Evolutionary conservation across 2,797 vertebrate species (phyloP).

Genomic region (Selene dorsalis): DNA sequence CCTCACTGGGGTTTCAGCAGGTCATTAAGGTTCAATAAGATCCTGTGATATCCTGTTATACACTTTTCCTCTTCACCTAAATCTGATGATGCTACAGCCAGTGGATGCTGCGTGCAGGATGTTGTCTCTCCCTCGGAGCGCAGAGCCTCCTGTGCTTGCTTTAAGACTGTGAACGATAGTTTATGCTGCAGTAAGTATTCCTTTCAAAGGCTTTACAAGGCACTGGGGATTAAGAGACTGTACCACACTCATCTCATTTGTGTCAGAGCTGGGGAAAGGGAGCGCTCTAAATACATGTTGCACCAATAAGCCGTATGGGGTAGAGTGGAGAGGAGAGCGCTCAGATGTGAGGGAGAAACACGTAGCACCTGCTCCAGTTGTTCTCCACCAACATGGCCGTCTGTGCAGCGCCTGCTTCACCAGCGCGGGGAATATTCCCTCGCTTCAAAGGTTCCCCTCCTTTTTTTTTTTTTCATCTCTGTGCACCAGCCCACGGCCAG

Average conservation of each 20-base stretch:
- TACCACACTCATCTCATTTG: conserved; percentile 79
- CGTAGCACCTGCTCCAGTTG: conserved; percentile 75
- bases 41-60: conserved; percentile 53
- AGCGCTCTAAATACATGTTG: conserved; percentile 74
- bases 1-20: conserved; percentile 53
- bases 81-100: conserved; percentile 51
- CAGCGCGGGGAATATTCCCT: conserved; percentile 78
- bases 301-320: conserved; percentile 61
- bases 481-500: conserved; percentile 85
- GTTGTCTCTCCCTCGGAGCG: conserved; percentile 56
- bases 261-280: conserved; percentile 71
- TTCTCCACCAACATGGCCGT: conserved; percentile 79
- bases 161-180: conserved; percentile 75
- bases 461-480: conserved; percentile 79
- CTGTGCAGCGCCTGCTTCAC: conserved; percentile 65
- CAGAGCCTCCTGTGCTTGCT: conserved; percentile 55
- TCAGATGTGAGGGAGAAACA: conserved; percentile 59
- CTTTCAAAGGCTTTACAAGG: conserved; percentile 82
- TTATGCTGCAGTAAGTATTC: conserved; percentile 79
- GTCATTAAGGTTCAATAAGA: conserved; percentile 66
- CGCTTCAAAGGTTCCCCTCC: conserved; percentile 82
- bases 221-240: conserved; percentile 77
- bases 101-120: conserved; percentile 40
- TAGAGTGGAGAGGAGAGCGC: conserved; percentile 59
- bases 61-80: conserved; percentile 58